These are phyloP conservation scores for Sphinx pinastri DNA, from an alignment of 2,888 invertebrate genomes.

Conservation along the genomic window DNA sequence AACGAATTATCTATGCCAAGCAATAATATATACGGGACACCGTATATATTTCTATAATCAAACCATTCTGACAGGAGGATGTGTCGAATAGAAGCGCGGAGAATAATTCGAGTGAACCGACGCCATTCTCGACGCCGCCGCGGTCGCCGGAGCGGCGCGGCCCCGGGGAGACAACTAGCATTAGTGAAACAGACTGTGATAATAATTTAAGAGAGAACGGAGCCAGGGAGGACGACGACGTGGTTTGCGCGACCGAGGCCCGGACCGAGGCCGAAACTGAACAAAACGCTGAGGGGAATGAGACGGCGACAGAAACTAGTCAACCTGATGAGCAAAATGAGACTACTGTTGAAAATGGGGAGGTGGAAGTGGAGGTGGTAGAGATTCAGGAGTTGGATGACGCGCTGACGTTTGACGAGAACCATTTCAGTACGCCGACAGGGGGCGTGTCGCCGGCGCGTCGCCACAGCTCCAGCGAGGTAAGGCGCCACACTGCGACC, in stretches of 20 bases:
- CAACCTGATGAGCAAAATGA: constrained; percentile 28
- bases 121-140: constrained; percentile 71
- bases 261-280: constrained; percentile 33
- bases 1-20: constrained; percentile 31
- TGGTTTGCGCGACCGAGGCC: constrained; percentile 71
- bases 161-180: constrained; percentile 54
- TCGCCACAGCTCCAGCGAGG: constrained; percentile 68
- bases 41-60: constrained; percentile 31
- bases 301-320: not conserved
- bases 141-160: constrained; percentile 57
- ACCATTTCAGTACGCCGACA: constrained; percentile 79
- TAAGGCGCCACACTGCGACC: constrained; percentile 56
- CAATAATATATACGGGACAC: constrained; percentile 17
- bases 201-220: constrained; percentile 74
- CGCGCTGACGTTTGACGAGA: constrained; percentile 76
- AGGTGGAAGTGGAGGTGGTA: not conserved
- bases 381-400: constrained; percentile 40
- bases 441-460: constrained; percentile 62
- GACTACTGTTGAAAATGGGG: constrained; percentile 30
- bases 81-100: constrained; percentile 72
- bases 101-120: constrained; percentile 66
- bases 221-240: constrained; percentile 76
- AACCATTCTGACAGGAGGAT: constrained; percentile 78
- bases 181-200: constrained; percentile 80
- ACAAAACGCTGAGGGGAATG: constrained; percentile 27